A percentile compares a stretch with the other conserved stretches of the same genome.
These are phyloP conservation scores for Macrocentrus cingulum DNA, from an alignment of 1,140 invertebrate species.

Conservation along the genomic window DNA sequence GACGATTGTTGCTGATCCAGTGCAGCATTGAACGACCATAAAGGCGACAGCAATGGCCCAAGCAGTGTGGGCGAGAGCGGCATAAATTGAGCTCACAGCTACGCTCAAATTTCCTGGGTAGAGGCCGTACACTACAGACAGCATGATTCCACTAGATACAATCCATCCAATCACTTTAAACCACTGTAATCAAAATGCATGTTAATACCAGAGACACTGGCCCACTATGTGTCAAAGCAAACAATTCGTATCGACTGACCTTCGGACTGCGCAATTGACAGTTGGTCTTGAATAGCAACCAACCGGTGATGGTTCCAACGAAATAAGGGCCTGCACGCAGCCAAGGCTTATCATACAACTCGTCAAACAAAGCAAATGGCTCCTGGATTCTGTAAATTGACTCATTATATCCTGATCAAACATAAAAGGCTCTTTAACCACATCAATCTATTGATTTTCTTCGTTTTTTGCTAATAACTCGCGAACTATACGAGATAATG, in stretches of 20 bases:
- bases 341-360: conserved; percentile 84
- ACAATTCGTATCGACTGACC: conserved; percentile 51
- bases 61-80: conserved; percentile 65
- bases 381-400: conserved; percentile 74
- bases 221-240: conserved; percentile 12
- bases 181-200: conserved; percentile 32
- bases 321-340: conserved; percentile 78
- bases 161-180: conserved; percentile 63
- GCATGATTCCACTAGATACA: conserved; percentile 61
- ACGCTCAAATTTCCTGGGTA: conserved; percentile 70
- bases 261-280: conserved; percentile 66
- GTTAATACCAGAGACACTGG: no score
- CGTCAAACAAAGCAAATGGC: conserved; percentile 80
- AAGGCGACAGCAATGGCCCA: conserved; percentile 78
- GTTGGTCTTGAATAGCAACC: conserved; percentile 71
- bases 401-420: no score
- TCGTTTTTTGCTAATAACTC: no score
- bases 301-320: conserved; percentile 76
- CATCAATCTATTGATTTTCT: no score
- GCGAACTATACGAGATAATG: no score
- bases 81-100: conserved; percentile 63
- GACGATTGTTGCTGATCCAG: conserved; percentile 72
- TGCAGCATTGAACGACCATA: conserved; percentile 79
- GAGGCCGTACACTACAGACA: conserved; percentile 75
- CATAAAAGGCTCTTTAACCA: no score